Evolutionary conservation across 1,140 invertebrate genomes (phyloP).

Genomic region (Anoplophora glabripennis): DNA sequence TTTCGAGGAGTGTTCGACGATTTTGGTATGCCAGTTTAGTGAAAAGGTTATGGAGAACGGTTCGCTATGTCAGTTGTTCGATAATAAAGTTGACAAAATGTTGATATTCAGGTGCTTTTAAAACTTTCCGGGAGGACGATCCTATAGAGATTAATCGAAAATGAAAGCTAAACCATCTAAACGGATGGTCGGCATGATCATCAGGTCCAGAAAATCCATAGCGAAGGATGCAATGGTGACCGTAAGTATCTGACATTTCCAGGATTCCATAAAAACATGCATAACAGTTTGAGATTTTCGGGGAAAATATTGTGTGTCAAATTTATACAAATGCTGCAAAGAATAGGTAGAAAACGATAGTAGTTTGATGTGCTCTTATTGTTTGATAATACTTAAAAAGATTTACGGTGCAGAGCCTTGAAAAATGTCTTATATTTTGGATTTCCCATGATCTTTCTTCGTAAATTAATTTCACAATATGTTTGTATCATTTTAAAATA

Average conservation of each 20-base stretch:
- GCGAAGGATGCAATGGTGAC: conserved; percentile 71
- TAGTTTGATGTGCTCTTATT: too few species aligned
- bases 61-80: conserved; percentile 7
- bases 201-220: conserved; percentile 68
- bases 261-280: neutral
- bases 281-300: too few species aligned
- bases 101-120: conserved; percentile 17
- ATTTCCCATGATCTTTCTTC: too few species aligned
- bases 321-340: too few species aligned
- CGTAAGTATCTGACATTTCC: conserved; percentile 51
- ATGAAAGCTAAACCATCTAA: conserved; percentile 48
- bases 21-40: neutral
- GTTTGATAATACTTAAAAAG: too few species aligned
- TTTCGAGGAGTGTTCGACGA: too few species aligned
- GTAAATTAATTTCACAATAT: too few species aligned
- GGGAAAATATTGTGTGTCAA: too few species aligned
- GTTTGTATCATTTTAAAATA: too few species aligned
- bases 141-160: conserved; percentile 17
- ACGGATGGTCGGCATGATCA: conserved; percentile 60
- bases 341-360: too few species aligned
- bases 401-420: too few species aligned
- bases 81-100: conserved; percentile 15
- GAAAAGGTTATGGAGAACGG: conserved; percentile 24
- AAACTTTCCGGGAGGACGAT: conserved; percentile 2
- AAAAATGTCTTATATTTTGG: too few species aligned